These are phyloP conservation scores for Lithobates pipiens DNA, from an alignment of 2,797 vertebrate genomes.

Conservation along the genomic window DNA sequence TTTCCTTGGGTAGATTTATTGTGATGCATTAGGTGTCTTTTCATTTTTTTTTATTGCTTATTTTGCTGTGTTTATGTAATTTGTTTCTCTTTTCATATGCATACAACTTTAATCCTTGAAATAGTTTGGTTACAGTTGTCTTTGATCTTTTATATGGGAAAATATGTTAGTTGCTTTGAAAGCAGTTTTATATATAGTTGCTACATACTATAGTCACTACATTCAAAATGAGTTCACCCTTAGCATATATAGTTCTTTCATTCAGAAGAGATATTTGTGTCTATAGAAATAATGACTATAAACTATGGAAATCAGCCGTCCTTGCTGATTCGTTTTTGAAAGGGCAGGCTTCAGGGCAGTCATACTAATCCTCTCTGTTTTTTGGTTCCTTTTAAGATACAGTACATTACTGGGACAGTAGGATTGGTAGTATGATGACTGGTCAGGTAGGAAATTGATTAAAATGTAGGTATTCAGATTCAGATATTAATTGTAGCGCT, in stretches of 20 bases:
- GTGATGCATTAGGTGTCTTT: not conserved
- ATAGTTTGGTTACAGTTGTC: constrained; percentile 15
- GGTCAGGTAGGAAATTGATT: no score
- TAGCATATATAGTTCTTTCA: not conserved
- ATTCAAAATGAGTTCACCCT: not conserved
- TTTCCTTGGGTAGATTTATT: not conserved
- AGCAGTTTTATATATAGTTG: not conserved
- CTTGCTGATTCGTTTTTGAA: no score
- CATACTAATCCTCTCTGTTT: no score
- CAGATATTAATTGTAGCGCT: no score
- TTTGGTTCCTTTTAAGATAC: no score
- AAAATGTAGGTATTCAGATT: no score
- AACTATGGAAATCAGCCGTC: no score
- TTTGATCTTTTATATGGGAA: constrained; percentile 25
- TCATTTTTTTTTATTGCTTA: constrained; percentile 13
- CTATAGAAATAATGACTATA: not conserved
- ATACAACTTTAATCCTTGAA: constrained; percentile 10
- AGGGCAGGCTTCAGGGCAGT: no score
- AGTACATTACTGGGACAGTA: no score
- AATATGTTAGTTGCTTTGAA: not conserved
- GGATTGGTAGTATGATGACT: no score
- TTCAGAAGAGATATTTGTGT: no score
- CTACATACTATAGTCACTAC: not conserved
- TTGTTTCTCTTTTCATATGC: constrained; percentile 27
- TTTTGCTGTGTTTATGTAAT: constrained; percentile 20